Percentiles rank a stretch among this genome's conserved stretches.
Conservation (phyloP, 2,797 vertebrate species). For the Linurgus olivaceus region DNA sequence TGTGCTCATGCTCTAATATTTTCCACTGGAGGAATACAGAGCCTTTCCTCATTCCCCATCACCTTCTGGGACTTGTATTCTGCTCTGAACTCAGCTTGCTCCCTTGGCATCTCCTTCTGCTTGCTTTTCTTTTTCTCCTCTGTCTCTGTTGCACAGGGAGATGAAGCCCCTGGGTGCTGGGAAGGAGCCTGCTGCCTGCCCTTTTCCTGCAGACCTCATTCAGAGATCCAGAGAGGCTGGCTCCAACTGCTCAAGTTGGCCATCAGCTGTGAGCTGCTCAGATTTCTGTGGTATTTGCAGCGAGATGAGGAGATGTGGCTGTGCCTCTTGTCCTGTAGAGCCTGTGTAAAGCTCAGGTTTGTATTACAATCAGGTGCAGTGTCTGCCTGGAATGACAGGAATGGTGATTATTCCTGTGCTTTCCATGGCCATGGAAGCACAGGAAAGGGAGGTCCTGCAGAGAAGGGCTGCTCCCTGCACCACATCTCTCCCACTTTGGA, state of each 20-base stretch:
- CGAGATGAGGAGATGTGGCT: background rate
- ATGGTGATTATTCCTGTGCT: accelerated
- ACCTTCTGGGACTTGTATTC: background rate
- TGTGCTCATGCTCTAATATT: background rate
- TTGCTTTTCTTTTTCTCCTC: background rate
- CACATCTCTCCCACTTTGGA: background rate
- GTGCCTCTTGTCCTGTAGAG: background rate
- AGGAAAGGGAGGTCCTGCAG: background rate
- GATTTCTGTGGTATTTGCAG: background rate
- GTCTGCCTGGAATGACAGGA: background rate
- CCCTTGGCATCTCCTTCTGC: background rate
- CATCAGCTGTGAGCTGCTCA: background rate
- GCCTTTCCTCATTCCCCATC: background rate
- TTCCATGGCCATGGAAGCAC: background rate
- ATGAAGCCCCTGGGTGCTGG: background rate
- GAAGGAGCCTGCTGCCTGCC: background rate
- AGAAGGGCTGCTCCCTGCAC: background rate
- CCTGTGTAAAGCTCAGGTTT: background rate
- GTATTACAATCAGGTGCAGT: background rate
- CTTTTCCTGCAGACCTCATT: background rate
- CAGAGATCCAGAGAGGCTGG: accelerated
- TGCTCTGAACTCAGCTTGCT: background rate
- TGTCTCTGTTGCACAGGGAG: background rate
- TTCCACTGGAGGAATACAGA: slow-evolving; percentile 35
- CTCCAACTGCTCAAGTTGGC: background rate